Percentiles rank a stretch among this genome's conserved stretches.
phyloP scores from a whole-genome alignment of 2,113 vertebrate genomes.

The Ellobius talpinus region DNA sequence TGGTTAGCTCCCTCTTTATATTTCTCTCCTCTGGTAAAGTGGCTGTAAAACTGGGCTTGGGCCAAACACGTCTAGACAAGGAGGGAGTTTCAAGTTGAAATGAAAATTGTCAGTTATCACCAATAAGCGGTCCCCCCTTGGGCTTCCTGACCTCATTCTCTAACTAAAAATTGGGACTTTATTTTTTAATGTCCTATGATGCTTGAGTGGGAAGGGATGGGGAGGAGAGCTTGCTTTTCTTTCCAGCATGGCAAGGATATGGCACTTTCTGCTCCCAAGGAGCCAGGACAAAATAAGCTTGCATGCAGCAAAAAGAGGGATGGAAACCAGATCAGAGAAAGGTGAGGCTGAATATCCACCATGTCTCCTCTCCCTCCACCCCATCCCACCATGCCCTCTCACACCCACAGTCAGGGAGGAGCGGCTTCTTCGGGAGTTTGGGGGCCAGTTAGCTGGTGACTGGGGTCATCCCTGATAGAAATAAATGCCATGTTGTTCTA shows the following conservation, averaged over 20 bases:
- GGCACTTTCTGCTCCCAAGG: not conserved
- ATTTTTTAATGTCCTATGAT: conserved; percentile 51
- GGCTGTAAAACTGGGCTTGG: not conserved
- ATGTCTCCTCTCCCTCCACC: not conserved
- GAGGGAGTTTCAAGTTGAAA: conserved; percentile 73
- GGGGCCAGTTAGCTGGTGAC: conserved; percentile 11
- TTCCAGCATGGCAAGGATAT: not conserved
- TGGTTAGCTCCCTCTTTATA: not conserved
- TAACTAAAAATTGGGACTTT: conserved; percentile 76
- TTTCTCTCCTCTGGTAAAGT: not conserved
- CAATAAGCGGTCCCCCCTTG: conserved; percentile 44
- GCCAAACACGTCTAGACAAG: not conserved
- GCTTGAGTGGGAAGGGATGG: not conserved
- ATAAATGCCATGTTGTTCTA: not conserved
- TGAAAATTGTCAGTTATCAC: conserved; percentile 67
- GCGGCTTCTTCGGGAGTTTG: not conserved
- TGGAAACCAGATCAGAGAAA: not conserved
- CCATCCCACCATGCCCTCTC: not conserved
- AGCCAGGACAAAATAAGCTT: not conserved
- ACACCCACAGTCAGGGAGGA: not conserved
- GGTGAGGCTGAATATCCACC: not conserved
- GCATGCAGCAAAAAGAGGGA: not conserved
- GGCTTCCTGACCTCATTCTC: conserved; percentile 81
- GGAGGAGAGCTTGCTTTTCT: not conserved
- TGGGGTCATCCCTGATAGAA: not conserved